phyloP scores from a whole-genome alignment of 2,797 vertebrate genomes.

The Bovichtus variegatus region DNA sequence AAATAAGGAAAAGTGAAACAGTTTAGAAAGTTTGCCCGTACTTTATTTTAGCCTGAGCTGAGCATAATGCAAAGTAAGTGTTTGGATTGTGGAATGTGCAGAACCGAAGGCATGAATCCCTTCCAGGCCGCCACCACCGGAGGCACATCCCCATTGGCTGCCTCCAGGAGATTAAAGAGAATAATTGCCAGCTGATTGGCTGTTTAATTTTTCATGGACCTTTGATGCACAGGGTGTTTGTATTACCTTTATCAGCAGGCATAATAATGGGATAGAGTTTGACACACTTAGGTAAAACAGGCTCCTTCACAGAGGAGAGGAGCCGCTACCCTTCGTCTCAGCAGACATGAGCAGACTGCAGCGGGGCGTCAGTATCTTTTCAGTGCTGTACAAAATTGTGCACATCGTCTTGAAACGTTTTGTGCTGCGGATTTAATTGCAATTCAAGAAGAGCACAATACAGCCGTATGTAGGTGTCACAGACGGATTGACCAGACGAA shows the following conservation, averaged over 20 bases:
- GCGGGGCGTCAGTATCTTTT: background rate
- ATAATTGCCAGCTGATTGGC: slow-evolving; percentile 89
- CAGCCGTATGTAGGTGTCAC: background rate
- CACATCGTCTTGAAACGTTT: background rate
- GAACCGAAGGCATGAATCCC: slow-evolving; percentile 73
- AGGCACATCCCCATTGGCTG: slow-evolving; percentile 86
- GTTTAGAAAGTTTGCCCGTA: slow-evolving; percentile 71
- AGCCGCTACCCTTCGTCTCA: slow-evolving; percentile 28
- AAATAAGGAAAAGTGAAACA: slow-evolving; percentile 57
- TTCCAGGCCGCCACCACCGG: slow-evolving; percentile 78
- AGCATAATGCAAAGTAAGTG: slow-evolving; percentile 83
- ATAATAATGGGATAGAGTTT: slow-evolving; percentile 79
- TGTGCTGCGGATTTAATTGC: background rate
- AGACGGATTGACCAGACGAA: background rate
- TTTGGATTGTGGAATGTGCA: slow-evolving; percentile 79
- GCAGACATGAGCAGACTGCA: background rate
- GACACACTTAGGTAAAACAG: slow-evolving; percentile 75
- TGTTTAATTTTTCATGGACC: slow-evolving; percentile 86
- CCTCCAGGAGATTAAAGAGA: slow-evolving; percentile 89
- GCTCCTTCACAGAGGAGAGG: slow-evolving; percentile 41
- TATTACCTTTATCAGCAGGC: slow-evolving; percentile 81
- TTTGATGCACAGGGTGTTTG: slow-evolving; percentile 82
- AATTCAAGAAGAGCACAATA: slow-evolving; percentile 3
- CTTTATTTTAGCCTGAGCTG: slow-evolving; percentile 81
- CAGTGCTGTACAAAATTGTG: background rate